Evolutionary conservation across 1,140 invertebrate genomes (phyloP), one percentile per base, ranked within the genome.

Genomic region (Macrobrachium nipponense): DNA sequence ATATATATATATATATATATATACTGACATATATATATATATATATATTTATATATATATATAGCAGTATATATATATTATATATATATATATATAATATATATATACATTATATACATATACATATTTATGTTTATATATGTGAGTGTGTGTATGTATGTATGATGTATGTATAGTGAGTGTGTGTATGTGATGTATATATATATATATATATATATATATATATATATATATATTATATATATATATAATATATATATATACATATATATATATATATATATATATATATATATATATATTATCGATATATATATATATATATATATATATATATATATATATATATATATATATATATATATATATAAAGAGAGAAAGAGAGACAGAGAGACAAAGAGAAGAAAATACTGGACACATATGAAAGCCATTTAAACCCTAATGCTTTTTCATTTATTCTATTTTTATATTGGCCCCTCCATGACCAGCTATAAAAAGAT

Each of bases 241-340:
- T 66, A 66, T 27, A 66, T 66, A 66, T 5, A 66, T 66, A 66
- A 11, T 66, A 17, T n/a, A 66, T 66, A 20, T n/a, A 10, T 7
- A 66, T n/a, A 8, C 8, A 66, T 66, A 27, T 66, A 27, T 66
- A 8, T 66, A 66, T 66, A 27, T 27, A 66, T 27, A 66, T 66
- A 8, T 27, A 66, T 7, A 66, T 51, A 51, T 6, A 51, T 51
- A 51, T 51, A 51, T 51, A 51, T 6, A 51, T 12, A 23, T 12
- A 18, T 23, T 68, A 68, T 68, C 0, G 14, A 68, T 68, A 20
- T 68, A 68, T 68, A 68, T 68, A 66, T 66, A 66, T 66, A 66
- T 68, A 68, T 68, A 68, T 68, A 68, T 68, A 68, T 68, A 68
- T 68, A 68, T 68, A 68, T 68, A 68, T 68, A 68, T 68, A 68